Evolutionary conservation across 2,113 vertebrate genomes (phyloP).

Genomic region (Apteryx mantelli): DNA sequence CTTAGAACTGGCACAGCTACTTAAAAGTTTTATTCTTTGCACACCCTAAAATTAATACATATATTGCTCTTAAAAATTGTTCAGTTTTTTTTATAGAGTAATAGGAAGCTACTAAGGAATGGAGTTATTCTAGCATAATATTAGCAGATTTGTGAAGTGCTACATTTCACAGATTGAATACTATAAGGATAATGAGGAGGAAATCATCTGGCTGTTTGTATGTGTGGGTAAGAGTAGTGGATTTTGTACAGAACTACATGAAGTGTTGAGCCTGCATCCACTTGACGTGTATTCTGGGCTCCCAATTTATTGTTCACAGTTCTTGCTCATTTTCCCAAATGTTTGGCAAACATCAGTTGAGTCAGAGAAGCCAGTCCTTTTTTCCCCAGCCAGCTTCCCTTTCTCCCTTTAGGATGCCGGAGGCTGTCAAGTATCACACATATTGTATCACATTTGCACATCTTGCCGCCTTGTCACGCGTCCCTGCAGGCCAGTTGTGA

Average conservation of each 20-base stretch:
- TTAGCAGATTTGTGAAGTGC: background rate
- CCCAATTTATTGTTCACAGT: fast-evolving
- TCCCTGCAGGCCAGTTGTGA: background rate
- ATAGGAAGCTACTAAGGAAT: background rate
- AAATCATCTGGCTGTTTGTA: background rate
- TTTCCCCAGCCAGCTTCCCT: background rate
- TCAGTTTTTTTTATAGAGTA: background rate
- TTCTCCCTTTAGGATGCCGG: background rate
- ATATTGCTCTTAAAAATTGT: background rate
- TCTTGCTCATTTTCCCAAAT: background rate
- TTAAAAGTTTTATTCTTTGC: background rate
- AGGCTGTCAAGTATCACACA: fast-evolving
- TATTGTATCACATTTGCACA: fast-evolving
- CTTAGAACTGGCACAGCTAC: background rate
- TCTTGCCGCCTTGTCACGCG: fast-evolving
- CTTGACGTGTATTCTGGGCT: fast-evolving
- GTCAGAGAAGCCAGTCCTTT: background rate
- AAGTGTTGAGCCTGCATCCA: background rate
- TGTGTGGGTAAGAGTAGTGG: background rate
- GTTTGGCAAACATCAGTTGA: slow-evolving; percentile 8
- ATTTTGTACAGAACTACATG: fast-evolving
- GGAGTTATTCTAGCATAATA: background rate
- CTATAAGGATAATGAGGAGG: background rate
- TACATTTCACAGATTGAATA: background rate
- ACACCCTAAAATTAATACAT: background rate